These are phyloP conservation scores for Bombus picipes DNA, from an alignment of 1,140 invertebrate genomes.

Conservation along the genomic window DNA sequence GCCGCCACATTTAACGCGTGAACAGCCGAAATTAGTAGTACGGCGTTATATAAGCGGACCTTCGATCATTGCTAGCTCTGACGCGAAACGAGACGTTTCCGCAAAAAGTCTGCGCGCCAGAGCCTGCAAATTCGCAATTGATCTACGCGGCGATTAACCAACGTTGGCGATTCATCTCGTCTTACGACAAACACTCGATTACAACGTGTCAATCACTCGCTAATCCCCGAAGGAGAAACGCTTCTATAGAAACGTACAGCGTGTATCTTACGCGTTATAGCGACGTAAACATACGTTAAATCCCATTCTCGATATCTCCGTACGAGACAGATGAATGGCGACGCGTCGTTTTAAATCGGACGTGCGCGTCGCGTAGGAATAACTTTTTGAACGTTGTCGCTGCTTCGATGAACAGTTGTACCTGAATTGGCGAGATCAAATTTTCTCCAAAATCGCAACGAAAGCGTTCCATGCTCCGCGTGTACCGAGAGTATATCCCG, in stretches of 20 bases:
- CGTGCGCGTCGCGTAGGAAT: no score
- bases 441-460: not conserved
- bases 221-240: not conserved
- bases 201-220: not conserved
- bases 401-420: no score
- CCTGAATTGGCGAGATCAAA: fast-evolving
- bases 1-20: constrained; percentile 6
- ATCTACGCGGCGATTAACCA: no score
- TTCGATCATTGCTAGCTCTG: not conserved
- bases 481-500: no score
- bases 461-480: not conserved
- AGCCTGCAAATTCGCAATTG: not conserved
- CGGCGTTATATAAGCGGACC: not conserved
- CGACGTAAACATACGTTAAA: not conserved
- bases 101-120: no score
- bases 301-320: not conserved
- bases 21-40: constrained; percentile 25
- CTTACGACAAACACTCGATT: not conserved
- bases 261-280: not conserved
- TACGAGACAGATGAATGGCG: no score
- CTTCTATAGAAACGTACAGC: no score
- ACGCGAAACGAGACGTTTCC: not conserved
- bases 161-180: not conserved
- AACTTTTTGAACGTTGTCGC: no score
- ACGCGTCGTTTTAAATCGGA: no score